Evolutionary conservation across 2,888 invertebrate species (phyloP), one percentile per base, ranked within the genome.

Genomic region (Spisula subtruncata): DNA sequence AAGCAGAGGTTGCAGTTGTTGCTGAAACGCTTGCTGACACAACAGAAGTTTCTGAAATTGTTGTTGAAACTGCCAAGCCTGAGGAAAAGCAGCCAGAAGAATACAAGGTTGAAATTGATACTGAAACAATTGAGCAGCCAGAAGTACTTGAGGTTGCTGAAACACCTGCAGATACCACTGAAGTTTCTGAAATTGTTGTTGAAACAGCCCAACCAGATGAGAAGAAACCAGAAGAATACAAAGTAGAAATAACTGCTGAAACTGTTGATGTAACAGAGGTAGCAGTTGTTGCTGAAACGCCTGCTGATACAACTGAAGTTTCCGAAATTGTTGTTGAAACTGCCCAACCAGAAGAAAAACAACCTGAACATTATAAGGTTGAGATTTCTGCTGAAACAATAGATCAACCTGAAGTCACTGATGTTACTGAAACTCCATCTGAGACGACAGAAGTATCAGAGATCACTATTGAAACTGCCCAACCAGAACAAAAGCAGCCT

Each of bases 371-470:
- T 82, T 88, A 60, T 25, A 86, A 88, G 81, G 87, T 86, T 14
- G 82, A 89, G 16, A 80, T 85, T 86, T 54, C 46, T 60, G 29
- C 51, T 83, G 90, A 92, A 79, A 81, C 35, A 1, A 29, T 87
- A 48, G 88, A 91, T 20, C 16, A 88, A 46, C 48, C 88, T 51
- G 90, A 88, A 29, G 83, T 92, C 66, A 81, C 85, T 85, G 89
- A 89, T 29, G 86, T 87, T 25, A 71, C 56, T 5, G 91, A 87
- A 81, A 85, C 66, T 29, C 80, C 87, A 10, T 16, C 66, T 35
- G 90, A 92, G 85, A 87, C 86, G 1, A 80, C 92, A 18, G 89
- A 88, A 20, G 79, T 89, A 5, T 85, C 92, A 16, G 92, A 93
- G 71, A 87, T 90, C 25, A 29, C 56, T 18, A 32, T 90, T 75